Evolutionary conservation across 2,797 vertebrate species (phyloP).

Genomic region (Muscicapa comitata): DNA sequence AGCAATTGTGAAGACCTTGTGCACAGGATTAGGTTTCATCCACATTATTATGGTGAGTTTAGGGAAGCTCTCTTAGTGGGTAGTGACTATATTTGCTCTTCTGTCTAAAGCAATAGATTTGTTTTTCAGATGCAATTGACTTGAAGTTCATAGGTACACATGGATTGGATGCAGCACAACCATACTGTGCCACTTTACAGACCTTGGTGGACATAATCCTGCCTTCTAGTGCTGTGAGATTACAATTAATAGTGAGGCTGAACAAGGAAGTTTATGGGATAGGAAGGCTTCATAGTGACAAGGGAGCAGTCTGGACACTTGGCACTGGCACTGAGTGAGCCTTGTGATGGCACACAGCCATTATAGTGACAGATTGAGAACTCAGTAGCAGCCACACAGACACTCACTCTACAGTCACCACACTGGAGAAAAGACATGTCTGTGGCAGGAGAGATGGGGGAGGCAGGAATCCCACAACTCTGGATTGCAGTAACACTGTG

Average conservation of each 20-base stretch:
- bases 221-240: not conserved
- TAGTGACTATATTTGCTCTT: not conserved
- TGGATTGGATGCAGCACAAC: not conserved
- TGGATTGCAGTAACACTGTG: rapidly evolving
- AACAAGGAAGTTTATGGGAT: not conserved
- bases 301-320: not conserved
- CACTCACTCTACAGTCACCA: not conserved
- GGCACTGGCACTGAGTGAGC: not conserved
- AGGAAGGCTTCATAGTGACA: not conserved
- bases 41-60: not conserved
- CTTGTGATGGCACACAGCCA: not conserved
- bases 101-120: not conserved
- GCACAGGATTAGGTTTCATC: not conserved
- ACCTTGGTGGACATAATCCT: not conserved
- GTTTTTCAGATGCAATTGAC: not conserved
- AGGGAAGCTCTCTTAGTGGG: not conserved
- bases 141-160: not conserved
- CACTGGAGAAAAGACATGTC: not conserved
- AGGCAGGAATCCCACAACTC: not conserved
- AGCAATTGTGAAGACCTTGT: not conserved
- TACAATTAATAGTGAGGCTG: not conserved
- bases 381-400: not conserved
- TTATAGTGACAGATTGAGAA: not conserved
- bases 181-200: not conserved
- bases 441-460: not conserved